Base-by-base conservation (phyloP, 2,888 invertebrate species). In the Tigriopus californicus region DNA sequence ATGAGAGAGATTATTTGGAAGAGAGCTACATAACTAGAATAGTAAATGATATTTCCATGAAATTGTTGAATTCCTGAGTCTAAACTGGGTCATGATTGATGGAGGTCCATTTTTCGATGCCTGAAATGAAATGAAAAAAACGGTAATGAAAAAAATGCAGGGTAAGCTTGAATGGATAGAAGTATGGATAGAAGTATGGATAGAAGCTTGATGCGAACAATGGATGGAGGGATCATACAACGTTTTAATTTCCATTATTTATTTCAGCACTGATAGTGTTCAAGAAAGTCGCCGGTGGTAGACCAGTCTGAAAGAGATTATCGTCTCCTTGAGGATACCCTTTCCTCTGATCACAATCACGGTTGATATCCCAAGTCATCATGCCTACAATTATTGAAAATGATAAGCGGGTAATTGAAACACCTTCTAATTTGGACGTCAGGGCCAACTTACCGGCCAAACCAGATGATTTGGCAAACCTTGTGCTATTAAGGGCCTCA, bases 301-400 rank as follows among this genome's bases (percentile, higher is more conserved):
- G 13, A 20, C 49, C 49, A 49, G 49, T 49, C 22, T 49, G 49
- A 22, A 20, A 49, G 15, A 49, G 49, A 22, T 49, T 49, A 22
- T 49, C 49, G 20, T 49, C 20, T 20, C 49, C 49, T 20, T 18
- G 20, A 13, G 20, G 20, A 49, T 20, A 49, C 5, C 22, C 22
- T 22, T 20, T 49, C 5, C 49, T 15, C 11, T 49, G 49, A 22
- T 49, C 49, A 11, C 49, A 49, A 18, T 49, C 49, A 12, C 49
- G 49, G 22, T 49, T 49, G 49, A 49, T 49, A 22, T 49, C 49
- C 49, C 49, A 49, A 18, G 49, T 49, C 49, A 49, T 49, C 13
- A 49, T 22, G 5, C 49, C 44, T 44, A 5, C 5, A 44, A 44
- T 4, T 18, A 44, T 44, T n/a, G 4, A 44, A 44, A 10, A 6